Percentiles rank a stretch among this genome's conserved stretches.
phyloP scores from a whole-genome alignment of 2,797 vertebrate species.

The Peromyscus melanophrys region DNA sequence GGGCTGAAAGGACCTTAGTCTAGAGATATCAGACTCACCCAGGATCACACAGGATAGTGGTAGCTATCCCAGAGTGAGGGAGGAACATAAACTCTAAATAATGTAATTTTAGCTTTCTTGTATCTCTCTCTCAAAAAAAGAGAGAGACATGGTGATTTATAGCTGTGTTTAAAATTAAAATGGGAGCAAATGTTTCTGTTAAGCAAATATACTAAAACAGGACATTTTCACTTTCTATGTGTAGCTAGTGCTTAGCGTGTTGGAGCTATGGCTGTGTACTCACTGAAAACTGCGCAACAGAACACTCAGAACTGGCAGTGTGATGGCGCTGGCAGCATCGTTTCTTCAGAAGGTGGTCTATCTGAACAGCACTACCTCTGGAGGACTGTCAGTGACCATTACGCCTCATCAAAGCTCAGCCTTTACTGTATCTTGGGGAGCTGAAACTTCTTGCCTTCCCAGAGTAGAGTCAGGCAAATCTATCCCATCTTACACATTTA shows the following conservation, averaged over 20 bases:
- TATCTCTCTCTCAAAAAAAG: slow-evolving; percentile 5
- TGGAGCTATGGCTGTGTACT: background rate
- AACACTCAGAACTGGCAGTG: background rate
- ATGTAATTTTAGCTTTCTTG: slow-evolving; percentile 25
- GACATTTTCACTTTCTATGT: background rate
- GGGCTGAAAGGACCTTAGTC: background rate
- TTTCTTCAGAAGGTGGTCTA: background rate
- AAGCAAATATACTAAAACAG: background rate
- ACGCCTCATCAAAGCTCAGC: background rate
- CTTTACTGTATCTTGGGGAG: background rate
- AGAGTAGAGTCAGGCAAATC: background rate
- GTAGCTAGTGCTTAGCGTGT: background rate
- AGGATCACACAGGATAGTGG: background rate
- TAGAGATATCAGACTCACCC: background rate
- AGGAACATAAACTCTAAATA: background rate
- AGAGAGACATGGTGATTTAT: background rate
- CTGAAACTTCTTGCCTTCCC: background rate
- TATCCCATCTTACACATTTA: background rate
- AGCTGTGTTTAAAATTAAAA: slow-evolving; percentile 44
- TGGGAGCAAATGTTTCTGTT: slow-evolving; percentile 36
- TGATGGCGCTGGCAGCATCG: background rate
- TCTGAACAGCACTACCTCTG: background rate
- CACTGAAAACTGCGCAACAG: background rate
- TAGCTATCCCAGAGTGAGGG: background rate
- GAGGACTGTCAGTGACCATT: background rate